phyloP scores from a whole-genome alignment of 1,140 invertebrate genomes.

The Zaprionus ornatus region DNA sequence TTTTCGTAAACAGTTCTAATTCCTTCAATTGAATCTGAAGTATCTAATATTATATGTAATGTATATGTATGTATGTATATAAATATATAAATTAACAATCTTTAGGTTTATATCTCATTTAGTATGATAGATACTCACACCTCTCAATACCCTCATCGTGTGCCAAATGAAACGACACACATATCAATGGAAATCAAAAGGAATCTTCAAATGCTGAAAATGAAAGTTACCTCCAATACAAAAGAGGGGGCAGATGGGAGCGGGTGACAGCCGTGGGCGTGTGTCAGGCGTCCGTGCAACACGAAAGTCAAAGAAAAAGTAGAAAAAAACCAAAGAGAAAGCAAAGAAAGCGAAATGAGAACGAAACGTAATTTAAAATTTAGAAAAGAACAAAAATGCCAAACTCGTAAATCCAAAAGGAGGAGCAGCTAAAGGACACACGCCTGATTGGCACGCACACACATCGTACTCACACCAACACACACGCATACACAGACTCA shows the following conservation, averaged over 20 bases:
- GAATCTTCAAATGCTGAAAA: conserved; percentile 46
- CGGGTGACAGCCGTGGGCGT: neutral
- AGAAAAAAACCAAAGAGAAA: conserved; percentile 22
- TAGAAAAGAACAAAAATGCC: conserved; percentile 62
- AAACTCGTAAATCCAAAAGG: conserved; percentile 53
- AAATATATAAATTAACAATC: too few species aligned
- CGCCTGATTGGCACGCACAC: conserved; percentile 77
- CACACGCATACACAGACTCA: conserved; percentile 18
- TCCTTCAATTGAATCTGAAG: too few species aligned
- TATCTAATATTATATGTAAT: too few species aligned
- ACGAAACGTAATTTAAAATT: conserved; percentile 77
- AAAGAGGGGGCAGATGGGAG: neutral
- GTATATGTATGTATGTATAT: too few species aligned
- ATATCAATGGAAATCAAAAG: conserved; percentile 52
- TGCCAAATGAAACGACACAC: conserved; percentile 11
- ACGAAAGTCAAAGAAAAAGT: conserved; percentile 42
- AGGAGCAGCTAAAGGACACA: conserved; percentile 61
- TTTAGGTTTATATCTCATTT: neutral
- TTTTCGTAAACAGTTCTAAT: too few species aligned
- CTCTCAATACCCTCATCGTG: neutral
- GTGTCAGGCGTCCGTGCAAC: conserved; percentile 2
- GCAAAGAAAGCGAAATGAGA: conserved; percentile 23
- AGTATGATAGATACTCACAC: neutral
- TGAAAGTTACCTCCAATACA: conserved; percentile 48
- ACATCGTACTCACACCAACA: conserved; percentile 32